Base-by-base conservation (phyloP, 1,140 invertebrate genomes). In the Drosophila jambulina region DNA sequence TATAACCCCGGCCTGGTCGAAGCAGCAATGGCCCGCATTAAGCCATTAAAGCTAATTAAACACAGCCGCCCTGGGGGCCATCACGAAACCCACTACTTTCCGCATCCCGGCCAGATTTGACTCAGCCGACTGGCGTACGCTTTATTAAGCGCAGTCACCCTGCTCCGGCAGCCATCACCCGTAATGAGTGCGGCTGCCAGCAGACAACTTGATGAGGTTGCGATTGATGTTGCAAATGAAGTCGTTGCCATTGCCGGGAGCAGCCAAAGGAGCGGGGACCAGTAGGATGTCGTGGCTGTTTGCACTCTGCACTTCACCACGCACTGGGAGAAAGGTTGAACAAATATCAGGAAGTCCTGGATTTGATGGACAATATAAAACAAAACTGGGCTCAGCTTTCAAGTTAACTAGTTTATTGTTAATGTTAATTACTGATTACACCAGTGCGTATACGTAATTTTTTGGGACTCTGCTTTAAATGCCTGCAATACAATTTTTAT, bases 31-130 rank as follows among this genome's bases (percentile, higher is more conserved):
- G 43, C 49, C 49, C 46, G 77, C 61, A 87, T 84, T 84, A 88
- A 80, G 64, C 72, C 77, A 88, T 87, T 87, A 87, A 87, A 88
- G 84, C 77, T 80, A 84, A 87, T 87, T 84, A 88, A 80, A 71
- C 61, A 36, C 72, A 68, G 54, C 46, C 42, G 56, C 46, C 54
- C 46, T 29, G 53, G 40, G 61, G 27, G 48, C 49, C 29, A 51
- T 15, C 58, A 57, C 53, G 32, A 49, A 51, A 43, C 36, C 36
- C 15, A 29, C 36, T 40, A 68, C 36, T 25, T 15, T 48, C 38
- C 32, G 72, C 40, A 51, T 68, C 38, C 48, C 34, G 34, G 15
- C 21, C n/a, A 17, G 38, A 49, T 3, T 57, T 36, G 40, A 59
- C 69, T 70, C 61, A 29, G 42, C 17, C 32, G 49, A 57, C 51